phyloP scores from a whole-genome alignment of 2,113 vertebrate genomes.

The Oryzias javanicus region DNA sequence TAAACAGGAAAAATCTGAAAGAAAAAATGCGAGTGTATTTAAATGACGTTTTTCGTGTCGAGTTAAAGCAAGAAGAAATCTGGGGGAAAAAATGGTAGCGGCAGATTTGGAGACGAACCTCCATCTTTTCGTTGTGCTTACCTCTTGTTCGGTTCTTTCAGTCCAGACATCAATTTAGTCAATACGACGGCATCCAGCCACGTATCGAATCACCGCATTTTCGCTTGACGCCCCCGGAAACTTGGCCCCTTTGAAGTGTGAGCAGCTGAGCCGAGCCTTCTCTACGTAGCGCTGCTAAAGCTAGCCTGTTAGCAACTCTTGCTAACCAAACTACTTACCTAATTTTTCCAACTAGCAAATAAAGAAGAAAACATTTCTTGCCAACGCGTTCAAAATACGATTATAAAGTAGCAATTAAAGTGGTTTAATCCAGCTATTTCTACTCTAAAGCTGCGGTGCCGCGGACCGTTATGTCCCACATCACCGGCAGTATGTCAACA shows the following conservation, averaged over 20 bases:
- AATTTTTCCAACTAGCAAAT: neutral
- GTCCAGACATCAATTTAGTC: slow-evolving; percentile 53
- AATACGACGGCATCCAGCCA: neutral
- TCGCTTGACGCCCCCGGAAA: neutral
- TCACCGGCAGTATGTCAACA: slow-evolving; percentile 24
- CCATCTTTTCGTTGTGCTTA: slow-evolving; percentile 34
- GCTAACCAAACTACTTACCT: neutral
- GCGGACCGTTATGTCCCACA: slow-evolving; percentile 46
- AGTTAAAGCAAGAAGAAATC: neutral
- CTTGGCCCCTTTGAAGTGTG: slow-evolving; percentile 11
- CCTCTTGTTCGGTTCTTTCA: slow-evolving; percentile 59
- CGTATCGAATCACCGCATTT: slow-evolving; percentile 5
- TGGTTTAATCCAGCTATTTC: neutral
- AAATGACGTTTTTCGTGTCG: neutral
- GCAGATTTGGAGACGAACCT: neutral
- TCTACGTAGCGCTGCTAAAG: slow-evolving; percentile 23
- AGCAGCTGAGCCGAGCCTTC: slow-evolving; percentile 17
- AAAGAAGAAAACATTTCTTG: neutral
- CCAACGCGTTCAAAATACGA: too few species aligned
- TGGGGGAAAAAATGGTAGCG: neutral
- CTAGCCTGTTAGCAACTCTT: slow-evolving; percentile 25
- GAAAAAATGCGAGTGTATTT: too few species aligned
- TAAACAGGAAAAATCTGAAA: too few species aligned
- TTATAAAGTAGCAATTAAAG: too few species aligned
- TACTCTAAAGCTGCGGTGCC: neutral